A percentile compares a stretch with the other conserved stretches of the same genome.
phyloP scores from a whole-genome alignment of 2,113 vertebrate species.

The Penelope pileata region DNA sequence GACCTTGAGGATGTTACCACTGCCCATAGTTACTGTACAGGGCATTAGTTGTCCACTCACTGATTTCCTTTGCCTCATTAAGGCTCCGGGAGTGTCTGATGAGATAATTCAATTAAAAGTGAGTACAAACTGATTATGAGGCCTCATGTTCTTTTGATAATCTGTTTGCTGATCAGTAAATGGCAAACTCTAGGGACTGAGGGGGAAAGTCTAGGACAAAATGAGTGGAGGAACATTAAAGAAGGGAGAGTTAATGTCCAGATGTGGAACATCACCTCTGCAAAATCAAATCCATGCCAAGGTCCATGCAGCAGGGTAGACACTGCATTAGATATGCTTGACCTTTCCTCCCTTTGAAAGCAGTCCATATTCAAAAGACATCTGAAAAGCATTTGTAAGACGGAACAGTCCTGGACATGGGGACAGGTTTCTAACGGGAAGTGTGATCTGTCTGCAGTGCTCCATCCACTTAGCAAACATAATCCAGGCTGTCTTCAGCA shows the following conservation, averaged over 20 bases:
- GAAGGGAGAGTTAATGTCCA: not conserved
- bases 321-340: not conserved
- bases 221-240: not conserved
- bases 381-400: not conserved
- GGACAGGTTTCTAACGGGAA: not conserved
- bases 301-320: not conserved
- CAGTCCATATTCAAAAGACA: not conserved
- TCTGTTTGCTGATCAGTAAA: not conserved
- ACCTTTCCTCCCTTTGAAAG: not conserved
- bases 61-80: not conserved
- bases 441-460: not conserved
- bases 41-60: not conserved
- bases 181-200: not conserved
- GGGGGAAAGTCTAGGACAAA: not conserved
- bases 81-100: not conserved
- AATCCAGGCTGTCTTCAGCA: constrained; percentile 5
- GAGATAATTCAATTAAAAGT: not conserved
- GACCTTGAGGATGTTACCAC: not conserved
- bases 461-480: not conserved
- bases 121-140: not conserved
- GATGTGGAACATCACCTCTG: not conserved
- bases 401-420: not conserved
- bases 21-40: not conserved
- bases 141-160: not conserved
- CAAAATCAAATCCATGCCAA: not conserved